These are phyloP conservation scores for Antheraea assamensis DNA, from an alignment of 2,888 invertebrate genomes.

Conservation along the genomic window DNA sequence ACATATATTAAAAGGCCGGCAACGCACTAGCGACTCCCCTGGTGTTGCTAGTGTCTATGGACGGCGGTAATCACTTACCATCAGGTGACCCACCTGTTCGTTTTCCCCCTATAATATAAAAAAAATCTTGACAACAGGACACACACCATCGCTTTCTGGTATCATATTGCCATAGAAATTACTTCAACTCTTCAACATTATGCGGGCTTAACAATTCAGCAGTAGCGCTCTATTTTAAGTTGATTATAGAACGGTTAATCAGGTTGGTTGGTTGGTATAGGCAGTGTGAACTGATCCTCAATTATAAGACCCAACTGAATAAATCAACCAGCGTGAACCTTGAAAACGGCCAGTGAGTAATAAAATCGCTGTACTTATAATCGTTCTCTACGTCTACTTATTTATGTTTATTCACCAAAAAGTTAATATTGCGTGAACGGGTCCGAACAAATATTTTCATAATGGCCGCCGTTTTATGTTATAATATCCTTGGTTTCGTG, in stretches of 20 bases:
- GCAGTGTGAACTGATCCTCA: not conserved
- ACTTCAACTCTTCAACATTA: too few relatives aligned
- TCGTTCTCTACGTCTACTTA: constrained; percentile 1
- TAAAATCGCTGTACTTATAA: not conserved
- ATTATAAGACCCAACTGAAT: not conserved
- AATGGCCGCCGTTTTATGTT: not conserved
- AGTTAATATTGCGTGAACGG: constrained; percentile 14
- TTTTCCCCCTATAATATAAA: too few relatives aligned
- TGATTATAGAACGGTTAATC: not conserved
- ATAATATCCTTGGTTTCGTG: not conserved
- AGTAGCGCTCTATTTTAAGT: not conserved
- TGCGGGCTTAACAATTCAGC: not conserved
- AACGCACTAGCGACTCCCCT: too few relatives aligned
- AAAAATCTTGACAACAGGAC: not conserved
- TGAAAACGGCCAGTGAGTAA: not conserved
- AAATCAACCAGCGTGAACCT: not conserved
- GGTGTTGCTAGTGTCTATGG: too few relatives aligned
- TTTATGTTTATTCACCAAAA: not conserved
- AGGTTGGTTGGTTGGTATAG: not conserved
- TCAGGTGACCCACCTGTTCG: too few relatives aligned
- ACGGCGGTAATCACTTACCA: too few relatives aligned
- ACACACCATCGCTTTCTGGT: not conserved
- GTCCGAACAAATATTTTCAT: constrained; percentile 12
- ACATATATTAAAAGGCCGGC: too few relatives aligned
- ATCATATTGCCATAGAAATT: not conserved